phyloP scores from a whole-genome alignment of 2,888 invertebrate genomes.

The Aromia moschata region DNA sequence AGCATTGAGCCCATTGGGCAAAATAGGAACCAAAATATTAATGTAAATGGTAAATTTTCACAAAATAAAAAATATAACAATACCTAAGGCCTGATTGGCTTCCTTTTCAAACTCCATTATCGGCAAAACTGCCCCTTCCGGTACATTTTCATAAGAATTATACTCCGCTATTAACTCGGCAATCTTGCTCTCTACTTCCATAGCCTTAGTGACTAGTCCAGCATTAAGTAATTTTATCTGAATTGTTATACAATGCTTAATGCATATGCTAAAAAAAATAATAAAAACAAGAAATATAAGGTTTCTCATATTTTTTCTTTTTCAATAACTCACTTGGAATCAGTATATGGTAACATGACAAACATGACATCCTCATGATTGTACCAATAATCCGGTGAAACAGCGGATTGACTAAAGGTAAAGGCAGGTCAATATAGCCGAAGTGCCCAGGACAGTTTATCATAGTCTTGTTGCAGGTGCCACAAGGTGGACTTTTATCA shows the following conservation, averaged over 20 bases:
- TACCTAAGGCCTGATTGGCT: constrained; percentile 39
- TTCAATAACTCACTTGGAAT: constrained; percentile 64
- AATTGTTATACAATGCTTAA: constrained; percentile 64
- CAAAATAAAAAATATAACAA: too few species aligned
- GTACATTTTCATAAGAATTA: constrained; percentile 49
- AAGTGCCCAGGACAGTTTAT: constrained; percentile 89
- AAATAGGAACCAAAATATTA: too few species aligned
- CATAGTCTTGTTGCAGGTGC: constrained; percentile 77
- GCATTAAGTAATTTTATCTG: constrained; percentile 78
- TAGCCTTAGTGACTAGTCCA: constrained; percentile 78
- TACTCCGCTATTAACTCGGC: constrained; percentile 45
- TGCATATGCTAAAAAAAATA: constrained; percentile 55
- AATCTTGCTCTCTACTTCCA: constrained; percentile 65
- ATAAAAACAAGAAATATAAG: too few species aligned
- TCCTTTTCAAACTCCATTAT: constrained; percentile 54
- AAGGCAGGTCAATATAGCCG: constrained; percentile 90
- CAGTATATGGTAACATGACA: constrained; percentile 76
- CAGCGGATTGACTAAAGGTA: constrained; percentile 91
- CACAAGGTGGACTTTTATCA: constrained; percentile 76
- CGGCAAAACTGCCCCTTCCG: constrained; percentile 41
- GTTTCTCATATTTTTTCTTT: too few species aligned
- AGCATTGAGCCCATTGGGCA: too few species aligned
- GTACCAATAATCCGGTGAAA: constrained; percentile 79
- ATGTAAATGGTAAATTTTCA: too few species aligned
- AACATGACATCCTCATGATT: constrained; percentile 75